Conservation (phyloP, 2,113 vertebrate species). For the Epinephelus moara region DNA sequence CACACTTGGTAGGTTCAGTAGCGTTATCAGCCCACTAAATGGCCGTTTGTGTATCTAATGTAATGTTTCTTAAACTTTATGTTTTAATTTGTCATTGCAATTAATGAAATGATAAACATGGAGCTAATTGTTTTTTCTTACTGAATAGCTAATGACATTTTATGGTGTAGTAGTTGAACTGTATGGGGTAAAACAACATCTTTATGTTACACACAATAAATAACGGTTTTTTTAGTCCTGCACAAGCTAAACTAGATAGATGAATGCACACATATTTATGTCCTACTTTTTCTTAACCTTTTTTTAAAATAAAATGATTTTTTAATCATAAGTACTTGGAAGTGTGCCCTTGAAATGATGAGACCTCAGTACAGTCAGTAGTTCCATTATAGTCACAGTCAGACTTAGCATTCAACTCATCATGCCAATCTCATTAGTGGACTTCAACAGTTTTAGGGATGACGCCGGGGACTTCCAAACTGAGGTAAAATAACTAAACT, state of each 20-base stretch:
- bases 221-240: background rate
- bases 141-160: background rate
- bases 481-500: constrained; percentile 58
- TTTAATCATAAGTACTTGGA: background rate
- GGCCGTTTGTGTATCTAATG: no score
- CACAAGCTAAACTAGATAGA: no score
- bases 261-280: background rate
- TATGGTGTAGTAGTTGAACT: background rate
- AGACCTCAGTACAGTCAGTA: constrained; percentile 7
- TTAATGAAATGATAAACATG: background rate
- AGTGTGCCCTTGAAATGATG: background rate
- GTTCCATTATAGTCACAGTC: constrained; percentile 30
- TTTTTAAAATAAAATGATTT: background rate
- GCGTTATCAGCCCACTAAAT: no score
- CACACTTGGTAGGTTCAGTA: no score
- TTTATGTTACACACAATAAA: background rate
- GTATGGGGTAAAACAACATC: background rate
- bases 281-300: background rate
- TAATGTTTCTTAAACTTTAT: background rate
- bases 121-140: background rate
- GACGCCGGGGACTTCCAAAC: constrained; percentile 52
- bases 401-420: constrained; percentile 4
- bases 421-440: constrained; percentile 49
- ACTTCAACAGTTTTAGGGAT: background rate
- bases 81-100: background rate